Evolutionary conservation across 2,888 invertebrate species (phyloP).

Genomic region (Agrenia bidenticulata): DNA sequence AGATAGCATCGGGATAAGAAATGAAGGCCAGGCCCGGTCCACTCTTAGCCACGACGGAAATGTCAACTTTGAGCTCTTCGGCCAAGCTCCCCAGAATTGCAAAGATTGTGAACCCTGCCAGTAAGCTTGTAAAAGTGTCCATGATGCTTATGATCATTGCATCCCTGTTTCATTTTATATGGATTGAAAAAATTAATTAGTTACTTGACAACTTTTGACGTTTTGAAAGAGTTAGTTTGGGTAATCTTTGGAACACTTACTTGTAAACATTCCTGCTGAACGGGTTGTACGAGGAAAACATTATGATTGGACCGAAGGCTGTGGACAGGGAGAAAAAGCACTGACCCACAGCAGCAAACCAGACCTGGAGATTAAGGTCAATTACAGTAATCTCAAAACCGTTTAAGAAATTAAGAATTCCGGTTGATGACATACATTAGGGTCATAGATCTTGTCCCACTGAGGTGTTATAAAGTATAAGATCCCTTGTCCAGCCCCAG

Average conservation of each 20-base stretch:
- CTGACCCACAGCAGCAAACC: conserved; percentile 77
- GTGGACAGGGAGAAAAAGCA: conserved; percentile 70
- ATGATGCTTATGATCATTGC: conserved; percentile 77
- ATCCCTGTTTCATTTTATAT: too few relatives aligned
- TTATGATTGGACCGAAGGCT: conserved; percentile 72
- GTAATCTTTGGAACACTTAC: conserved; percentile 56
- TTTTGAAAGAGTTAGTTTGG: too few relatives aligned
- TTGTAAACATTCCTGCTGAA: conserved; percentile 71
- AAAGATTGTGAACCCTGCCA: conserved; percentile 75
- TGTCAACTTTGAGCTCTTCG: conserved; percentile 60
- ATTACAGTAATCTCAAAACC: background rate
- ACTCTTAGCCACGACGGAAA: conserved; percentile 68
- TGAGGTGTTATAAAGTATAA: conserved; percentile 76
- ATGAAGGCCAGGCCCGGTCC: conserved; percentile 64
- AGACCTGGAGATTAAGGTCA: conserved; percentile 61
- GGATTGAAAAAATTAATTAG: too few relatives aligned
- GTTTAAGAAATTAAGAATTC: too few relatives aligned
- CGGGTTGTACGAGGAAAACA: conserved; percentile 76
- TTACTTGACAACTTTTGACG: too few relatives aligned
- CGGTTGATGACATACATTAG: conserved; percentile 61
- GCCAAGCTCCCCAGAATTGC: conserved; percentile 73
- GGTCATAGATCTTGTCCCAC: conserved; percentile 71
- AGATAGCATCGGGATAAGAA: conserved; percentile 74
- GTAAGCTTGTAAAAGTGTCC: conserved; percentile 78
- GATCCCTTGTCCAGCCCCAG: conserved; percentile 73